Evolutionary conservation across 2,888 invertebrate species (phyloP).

Genomic region (Cheilosia variabilis): DNA sequence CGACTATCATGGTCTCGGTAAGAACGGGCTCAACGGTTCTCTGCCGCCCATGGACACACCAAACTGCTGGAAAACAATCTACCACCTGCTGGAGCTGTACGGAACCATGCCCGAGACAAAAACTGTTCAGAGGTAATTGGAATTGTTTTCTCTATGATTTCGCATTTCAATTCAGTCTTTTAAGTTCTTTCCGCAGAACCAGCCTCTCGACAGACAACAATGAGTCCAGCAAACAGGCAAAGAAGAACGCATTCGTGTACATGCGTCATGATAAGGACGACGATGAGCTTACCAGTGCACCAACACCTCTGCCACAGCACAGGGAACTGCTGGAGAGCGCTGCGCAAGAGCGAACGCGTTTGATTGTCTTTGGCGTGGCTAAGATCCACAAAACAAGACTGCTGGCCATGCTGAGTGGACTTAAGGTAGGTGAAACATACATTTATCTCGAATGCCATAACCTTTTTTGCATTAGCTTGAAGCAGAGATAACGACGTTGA

Average conservation of each 20-base stretch:
- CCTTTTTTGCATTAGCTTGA: slow-evolving; percentile 85
- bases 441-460: not conserved
- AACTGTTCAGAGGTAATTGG: slow-evolving; percentile 86
- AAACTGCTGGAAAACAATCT: slow-evolving; percentile 97
- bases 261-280: slow-evolving; percentile 83
- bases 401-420: slow-evolving; percentile 94
- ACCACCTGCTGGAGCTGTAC: slow-evolving; percentile 95
- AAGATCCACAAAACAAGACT: slow-evolving; percentile 93
- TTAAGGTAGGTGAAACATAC: slow-evolving; percentile 85
- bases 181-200: slow-evolving; percentile 83
- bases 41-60: slow-evolving; percentile 84
- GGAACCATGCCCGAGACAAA: slow-evolving; percentile 98
- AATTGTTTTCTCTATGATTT: slow-evolving; percentile 71
- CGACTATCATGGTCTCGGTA: slow-evolving; percentile 81
- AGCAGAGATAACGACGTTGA: slow-evolving; percentile 95
- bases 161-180: slow-evolving; percentile 70
- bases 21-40: slow-evolving; percentile 78
- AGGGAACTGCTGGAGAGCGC: slow-evolving; percentile 80
- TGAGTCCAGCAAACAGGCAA: slow-evolving; percentile 87
- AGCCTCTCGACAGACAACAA: slow-evolving; percentile 89
- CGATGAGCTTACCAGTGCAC: slow-evolving; percentile 84
- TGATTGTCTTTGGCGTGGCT: slow-evolving; percentile 94
- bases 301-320: slow-evolving; percentile 81
- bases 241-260: slow-evolving; percentile 86
- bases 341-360: slow-evolving; percentile 88